These are phyloP conservation scores for Tubulanus polymorphus DNA, from an alignment of 2,888 invertebrate genomes.

Conservation along the genomic window DNA sequence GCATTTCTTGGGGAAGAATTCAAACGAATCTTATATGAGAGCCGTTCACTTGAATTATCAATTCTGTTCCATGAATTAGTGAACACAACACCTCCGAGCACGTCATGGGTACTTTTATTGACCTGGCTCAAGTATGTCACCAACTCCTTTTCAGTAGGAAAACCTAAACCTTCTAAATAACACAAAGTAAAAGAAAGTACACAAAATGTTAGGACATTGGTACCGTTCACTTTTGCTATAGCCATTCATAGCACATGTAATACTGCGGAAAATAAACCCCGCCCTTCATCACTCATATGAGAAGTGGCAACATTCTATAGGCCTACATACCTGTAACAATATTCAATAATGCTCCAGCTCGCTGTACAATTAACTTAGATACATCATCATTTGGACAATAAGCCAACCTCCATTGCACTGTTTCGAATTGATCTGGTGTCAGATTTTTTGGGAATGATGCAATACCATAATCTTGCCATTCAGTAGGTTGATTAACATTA, in stretches of 20 bases:
- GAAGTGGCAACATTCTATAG: slow-evolving; percentile 15
- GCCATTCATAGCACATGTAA: too few relatives aligned
- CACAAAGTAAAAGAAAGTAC: too few relatives aligned
- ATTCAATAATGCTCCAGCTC: slow-evolving; percentile 6
- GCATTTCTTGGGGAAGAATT: slow-evolving; percentile 26
- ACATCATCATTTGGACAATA: slow-evolving; percentile 26
- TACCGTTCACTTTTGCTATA: too few relatives aligned
- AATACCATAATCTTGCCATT: slow-evolving; percentile 33
- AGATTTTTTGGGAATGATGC: slow-evolving; percentile 11
- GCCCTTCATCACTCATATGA: too few relatives aligned
- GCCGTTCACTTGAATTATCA: slow-evolving; percentile 16
- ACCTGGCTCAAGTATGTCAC: slow-evolving; percentile 38
- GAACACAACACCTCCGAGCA: slow-evolving; percentile 37
- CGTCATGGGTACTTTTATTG: slow-evolving; percentile 18
- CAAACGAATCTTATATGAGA: slow-evolving; percentile 28
- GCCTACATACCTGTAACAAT: neutral
- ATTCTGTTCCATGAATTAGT: slow-evolving; percentile 9
- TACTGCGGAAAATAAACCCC: too few relatives aligned
- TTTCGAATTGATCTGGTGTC: neutral
- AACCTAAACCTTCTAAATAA: too few relatives aligned
- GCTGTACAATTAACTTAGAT: slow-evolving; percentile 26
- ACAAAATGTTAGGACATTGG: too few relatives aligned
- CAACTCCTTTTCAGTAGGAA: slow-evolving; percentile 49
- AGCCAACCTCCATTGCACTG: slow-evolving; percentile 21
- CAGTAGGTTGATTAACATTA: slow-evolving; percentile 32